phyloP scores from a whole-genome alignment of 2,888 invertebrate species.

The Cosmopolites sordidus region DNA sequence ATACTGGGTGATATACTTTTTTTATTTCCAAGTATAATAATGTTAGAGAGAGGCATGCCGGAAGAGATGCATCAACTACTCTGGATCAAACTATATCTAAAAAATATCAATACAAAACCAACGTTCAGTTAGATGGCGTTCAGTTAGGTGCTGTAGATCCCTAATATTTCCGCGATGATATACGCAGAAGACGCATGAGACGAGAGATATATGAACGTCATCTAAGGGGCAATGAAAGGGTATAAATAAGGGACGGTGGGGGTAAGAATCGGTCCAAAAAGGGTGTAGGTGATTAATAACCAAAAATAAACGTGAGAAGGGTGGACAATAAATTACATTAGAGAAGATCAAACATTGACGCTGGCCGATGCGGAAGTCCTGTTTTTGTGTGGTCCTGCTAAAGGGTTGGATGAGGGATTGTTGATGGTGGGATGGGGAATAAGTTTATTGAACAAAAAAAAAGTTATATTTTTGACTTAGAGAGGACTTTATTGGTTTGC shows the following conservation, averaged over 20 bases:
- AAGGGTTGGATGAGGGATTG: not conserved
- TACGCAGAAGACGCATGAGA: constrained; percentile 19
- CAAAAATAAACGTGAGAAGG: constrained; percentile 26
- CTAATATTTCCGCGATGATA: constrained; percentile 1
- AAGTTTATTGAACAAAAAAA: not conserved
- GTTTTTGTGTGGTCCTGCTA: not conserved
- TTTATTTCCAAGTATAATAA: too few species aligned
- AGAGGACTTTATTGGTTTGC: too few species aligned
- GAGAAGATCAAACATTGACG: constrained; percentile 23
- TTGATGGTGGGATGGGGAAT: not conserved
- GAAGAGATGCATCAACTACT: too few species aligned
- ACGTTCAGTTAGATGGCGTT: too few species aligned
- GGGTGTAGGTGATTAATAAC: constrained; percentile 28
- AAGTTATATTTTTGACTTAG: too few species aligned
- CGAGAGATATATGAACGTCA: constrained; percentile 26
- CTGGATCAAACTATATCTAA: too few species aligned
- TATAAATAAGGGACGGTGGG: constrained; percentile 18
- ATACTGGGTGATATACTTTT: too few species aligned
- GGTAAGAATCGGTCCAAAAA: constrained; percentile 18
- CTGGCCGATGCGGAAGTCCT: not conserved
- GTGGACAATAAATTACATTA: constrained; percentile 24
- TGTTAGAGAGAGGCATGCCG: too few species aligned
- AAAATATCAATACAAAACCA: too few species aligned
- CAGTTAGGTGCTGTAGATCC: not conserved
- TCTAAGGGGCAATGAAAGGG: constrained; percentile 21